Percentiles rank a stretch among this genome's conserved stretches.
These are phyloP conservation scores for Drosophila sechellia DNA, from an alignment of 1,140 invertebrate genomes.

Conservation along the genomic window DNA sequence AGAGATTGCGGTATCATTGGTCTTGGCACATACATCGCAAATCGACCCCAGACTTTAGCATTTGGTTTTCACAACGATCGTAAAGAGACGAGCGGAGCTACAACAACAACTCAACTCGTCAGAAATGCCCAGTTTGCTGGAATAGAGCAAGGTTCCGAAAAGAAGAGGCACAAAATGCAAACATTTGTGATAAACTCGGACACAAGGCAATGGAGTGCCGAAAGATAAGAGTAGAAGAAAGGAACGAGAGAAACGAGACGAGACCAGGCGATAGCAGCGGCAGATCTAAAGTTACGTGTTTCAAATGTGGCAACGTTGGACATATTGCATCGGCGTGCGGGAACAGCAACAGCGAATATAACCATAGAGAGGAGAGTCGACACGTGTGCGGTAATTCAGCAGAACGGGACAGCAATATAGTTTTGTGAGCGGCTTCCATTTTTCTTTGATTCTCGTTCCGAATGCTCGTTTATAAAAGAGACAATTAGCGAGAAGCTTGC, in stretches of 20 bases:
- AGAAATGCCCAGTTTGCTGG: no score
- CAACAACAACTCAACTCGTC: no score
- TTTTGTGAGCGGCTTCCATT: constrained; percentile 6
- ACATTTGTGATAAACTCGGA: constrained; percentile 1
- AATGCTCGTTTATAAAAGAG: constrained; percentile 6
- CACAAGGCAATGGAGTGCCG: constrained; percentile 4
- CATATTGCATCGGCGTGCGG: constrained; percentile 8
- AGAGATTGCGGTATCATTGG: no score
- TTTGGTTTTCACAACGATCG: no score
- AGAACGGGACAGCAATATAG: background rate
- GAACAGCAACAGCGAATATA: no score
- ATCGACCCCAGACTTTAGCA: no score
- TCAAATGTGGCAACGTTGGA: constrained; percentile 5
- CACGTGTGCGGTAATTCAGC: background rate
- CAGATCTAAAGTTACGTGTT: background rate
- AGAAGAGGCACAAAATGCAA: background rate
- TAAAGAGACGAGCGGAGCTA: no score
- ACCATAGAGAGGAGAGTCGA: no score
- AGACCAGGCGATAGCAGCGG: background rate
- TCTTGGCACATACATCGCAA: no score
- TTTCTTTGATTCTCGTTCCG: constrained; percentile 5
- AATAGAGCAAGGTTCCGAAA: no score
- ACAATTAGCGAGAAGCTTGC: constrained; percentile 7
- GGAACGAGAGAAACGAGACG: background rate
- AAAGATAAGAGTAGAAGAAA: constrained; percentile 4